Base-by-base conservation (phyloP, 53 echinoderm and acorn worm genomes). In the Arbacia lixula region DNA sequence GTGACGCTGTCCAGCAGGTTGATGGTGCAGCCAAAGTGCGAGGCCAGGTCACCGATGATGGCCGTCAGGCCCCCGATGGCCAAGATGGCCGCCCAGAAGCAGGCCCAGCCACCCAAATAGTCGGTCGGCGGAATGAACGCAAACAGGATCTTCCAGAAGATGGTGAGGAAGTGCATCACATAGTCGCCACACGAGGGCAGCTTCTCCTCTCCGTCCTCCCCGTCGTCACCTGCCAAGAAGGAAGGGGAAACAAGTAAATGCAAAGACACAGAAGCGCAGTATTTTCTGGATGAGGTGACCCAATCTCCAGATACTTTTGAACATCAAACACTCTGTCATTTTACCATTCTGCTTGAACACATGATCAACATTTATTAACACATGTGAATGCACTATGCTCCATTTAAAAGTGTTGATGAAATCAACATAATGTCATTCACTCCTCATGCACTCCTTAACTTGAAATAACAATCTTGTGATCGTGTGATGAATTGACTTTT, bases 141-240 rank as follows among this genome's bases (percentile, higher is more conserved):
- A 92, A 97, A 97, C 25, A 97, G 90, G 61, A 97, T 71, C 86
- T 97, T 97, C 98, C 98, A 97, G 90, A 97, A 97, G 84, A 97
- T 97, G 84, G 98, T 93, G 71, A 97, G 84, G 89, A 97, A 97
- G 62, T 97, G 98, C 98, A 97, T 97, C 68, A 97, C 92, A 50
- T 97, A 97, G 88, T 97, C 98, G 20, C 81, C 84, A 73, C 94
- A 94, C 2, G 98, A 97, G n/a, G 98, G 98, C 53, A 97, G 87
- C 71, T 88, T 97, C 81, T 97, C 98, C 64, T 96, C 97, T 8
- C 87, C 88, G 0, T 90, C 90, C 6, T 90, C 94, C 19, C 85
- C 94, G n/a, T 89, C 98, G 36, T 91, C 92, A 63, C 89, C 97
- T 55, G 85, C 72, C 55, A 60, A 52, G 14, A 36, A 14, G 39